Conservation (phyloP, 2,888 invertebrate species). For the Papilio gigon region DNA sequence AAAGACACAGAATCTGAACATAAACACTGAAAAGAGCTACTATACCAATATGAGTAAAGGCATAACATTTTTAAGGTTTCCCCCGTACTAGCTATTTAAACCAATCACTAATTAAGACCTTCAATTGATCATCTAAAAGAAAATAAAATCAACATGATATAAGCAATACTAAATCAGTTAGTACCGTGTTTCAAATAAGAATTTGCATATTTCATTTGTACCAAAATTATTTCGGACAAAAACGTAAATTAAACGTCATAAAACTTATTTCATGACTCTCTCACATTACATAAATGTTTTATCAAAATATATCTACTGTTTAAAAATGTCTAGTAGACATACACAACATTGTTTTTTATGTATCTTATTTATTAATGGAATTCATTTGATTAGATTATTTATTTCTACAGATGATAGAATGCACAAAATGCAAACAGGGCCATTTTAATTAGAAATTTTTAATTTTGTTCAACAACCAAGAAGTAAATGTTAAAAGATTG, state of each 20-base stretch:
- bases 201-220: too few species aligned
- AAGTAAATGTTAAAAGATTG: background rate
- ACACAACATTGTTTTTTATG: too few species aligned
- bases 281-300: too few species aligned
- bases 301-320: too few species aligned
- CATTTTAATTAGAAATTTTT: background rate
- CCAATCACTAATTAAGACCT: conserved; percentile 14
- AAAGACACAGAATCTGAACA: background rate
- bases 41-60: background rate
- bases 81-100: background rate
- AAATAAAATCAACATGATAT: background rate
- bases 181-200: background rate
- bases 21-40: background rate
- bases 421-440: background rate
- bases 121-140: conserved; percentile 1
- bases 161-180: background rate
- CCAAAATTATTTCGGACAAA: background rate
- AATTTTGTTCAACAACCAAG: background rate
- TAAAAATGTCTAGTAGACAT: too few species aligned
- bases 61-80: conserved; percentile 20
- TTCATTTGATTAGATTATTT: too few species aligned
- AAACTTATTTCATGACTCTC: background rate
- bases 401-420: background rate
- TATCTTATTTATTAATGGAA: background rate
- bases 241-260: background rate